Conservation (phyloP, 2,888 invertebrate species). For the Xylota segnis region DNA sequence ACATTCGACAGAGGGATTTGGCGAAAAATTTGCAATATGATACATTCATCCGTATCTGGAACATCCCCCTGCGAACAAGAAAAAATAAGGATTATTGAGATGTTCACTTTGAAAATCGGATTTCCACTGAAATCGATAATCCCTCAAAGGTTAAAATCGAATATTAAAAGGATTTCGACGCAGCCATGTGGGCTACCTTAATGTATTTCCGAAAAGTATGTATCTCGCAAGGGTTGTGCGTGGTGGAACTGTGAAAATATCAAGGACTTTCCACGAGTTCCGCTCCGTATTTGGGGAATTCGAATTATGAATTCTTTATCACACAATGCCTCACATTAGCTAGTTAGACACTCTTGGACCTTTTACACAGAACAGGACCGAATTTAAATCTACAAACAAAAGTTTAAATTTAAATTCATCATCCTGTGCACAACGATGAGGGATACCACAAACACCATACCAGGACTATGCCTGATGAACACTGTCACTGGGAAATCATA, state of each 20-base stretch:
- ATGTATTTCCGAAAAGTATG: slow-evolving; percentile 6
- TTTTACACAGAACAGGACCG: too few relatives aligned
- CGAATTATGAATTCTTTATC: neutral
- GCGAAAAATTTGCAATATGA: slow-evolving; percentile 64
- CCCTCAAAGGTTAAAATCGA: slow-evolving; percentile 76
- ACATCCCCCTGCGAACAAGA: slow-evolving; percentile 57
- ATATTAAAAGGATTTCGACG: slow-evolving; percentile 60
- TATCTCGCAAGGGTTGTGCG: neutral
- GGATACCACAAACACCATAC: neutral
- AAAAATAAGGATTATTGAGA: slow-evolving; percentile 70
- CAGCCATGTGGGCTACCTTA: slow-evolving; percentile 31
- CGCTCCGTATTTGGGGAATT: neutral
- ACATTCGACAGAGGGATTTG: slow-evolving; percentile 16
- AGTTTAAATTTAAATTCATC: neutral
- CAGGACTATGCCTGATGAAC: neutral
- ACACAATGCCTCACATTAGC: too few relatives aligned
- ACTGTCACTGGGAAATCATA: slow-evolving; percentile 9
- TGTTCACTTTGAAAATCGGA: slow-evolving; percentile 77
- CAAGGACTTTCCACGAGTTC: neutral
- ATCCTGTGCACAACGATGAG: neutral
- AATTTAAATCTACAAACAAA: neutral
- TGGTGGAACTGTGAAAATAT: neutral
- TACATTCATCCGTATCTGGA: neutral
- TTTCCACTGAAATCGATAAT: slow-evolving; percentile 74
- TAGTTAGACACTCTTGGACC: too few relatives aligned